Conservation (phyloP, 2,797 vertebrate genomes). For the Esox lucius region DNA sequence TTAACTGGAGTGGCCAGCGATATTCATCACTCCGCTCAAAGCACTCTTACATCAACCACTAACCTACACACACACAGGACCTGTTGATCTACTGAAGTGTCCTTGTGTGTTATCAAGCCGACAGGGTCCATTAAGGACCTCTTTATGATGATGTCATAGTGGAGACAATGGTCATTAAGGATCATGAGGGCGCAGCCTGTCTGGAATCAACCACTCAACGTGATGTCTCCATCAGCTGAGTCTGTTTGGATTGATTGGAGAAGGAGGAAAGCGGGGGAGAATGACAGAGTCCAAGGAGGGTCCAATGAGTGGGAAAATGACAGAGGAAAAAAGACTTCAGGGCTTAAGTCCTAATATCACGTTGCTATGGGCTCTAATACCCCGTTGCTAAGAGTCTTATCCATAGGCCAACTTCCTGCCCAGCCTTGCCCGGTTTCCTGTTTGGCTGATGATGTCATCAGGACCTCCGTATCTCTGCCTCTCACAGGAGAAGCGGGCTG, state of each 20-base stretch:
- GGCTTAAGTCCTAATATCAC: slow-evolving; percentile 18
- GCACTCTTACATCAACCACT: slow-evolving; percentile 6
- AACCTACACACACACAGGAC: slow-evolving; percentile 38
- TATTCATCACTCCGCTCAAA: slow-evolving; percentile 9
- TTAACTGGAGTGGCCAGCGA: slow-evolving; percentile 13
- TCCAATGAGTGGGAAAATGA: not conserved
- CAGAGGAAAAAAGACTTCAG: not conserved
- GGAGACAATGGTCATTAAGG: slow-evolving; percentile 37
- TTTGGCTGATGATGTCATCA: slow-evolving; percentile 73
- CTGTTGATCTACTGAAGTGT: slow-evolving; percentile 34
- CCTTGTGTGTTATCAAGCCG: slow-evolving; percentile 18
- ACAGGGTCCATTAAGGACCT: slow-evolving; percentile 14
- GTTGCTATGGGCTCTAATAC: slow-evolving; percentile 29
- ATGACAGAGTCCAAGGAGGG: not conserved
- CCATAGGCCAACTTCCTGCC: slow-evolving; percentile 68
- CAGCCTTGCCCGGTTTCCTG: slow-evolving; percentile 72
- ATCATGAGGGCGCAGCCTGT: slow-evolving; percentile 27
- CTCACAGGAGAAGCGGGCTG: not conserved
- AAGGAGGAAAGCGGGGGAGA: not conserved
- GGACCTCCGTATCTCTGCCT: slow-evolving; percentile 56
- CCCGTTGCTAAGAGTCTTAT: slow-evolving; percentile 49
- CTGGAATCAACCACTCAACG: not conserved
- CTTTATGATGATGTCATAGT: slow-evolving; percentile 19
- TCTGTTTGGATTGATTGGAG: not conserved
- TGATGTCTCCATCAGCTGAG: not conserved